Evolutionary conservation across 2,888 invertebrate species (phyloP), one percentile per base, ranked within the genome.

Genomic region (Amblyteles armatorius): DNA sequence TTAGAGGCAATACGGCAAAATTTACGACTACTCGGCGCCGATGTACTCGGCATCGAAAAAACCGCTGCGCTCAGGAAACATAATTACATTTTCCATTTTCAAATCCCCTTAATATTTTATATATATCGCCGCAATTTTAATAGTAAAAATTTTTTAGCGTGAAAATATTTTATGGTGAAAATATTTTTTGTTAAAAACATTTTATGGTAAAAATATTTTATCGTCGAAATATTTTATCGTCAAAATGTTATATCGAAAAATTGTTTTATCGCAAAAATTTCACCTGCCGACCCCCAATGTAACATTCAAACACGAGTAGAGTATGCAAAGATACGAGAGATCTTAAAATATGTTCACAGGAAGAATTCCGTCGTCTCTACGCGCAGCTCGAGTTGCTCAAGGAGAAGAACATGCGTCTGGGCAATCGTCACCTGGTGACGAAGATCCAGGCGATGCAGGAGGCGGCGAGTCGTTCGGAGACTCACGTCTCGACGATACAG

Each of bases 361-460:
- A 98, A 93, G 98, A 98, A 94, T 97, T 98, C 92, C 95, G 96
- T 88, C 96, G 97, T 87, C 95, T 98, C 52, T 97, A 97, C 94
- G 96, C 96, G 57, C 97, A 98, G 92, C 94, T 98, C 60, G 97
- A 97, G 88, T 94, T 96, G 83, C 94, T 98, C n/a, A 96, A 97
- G 88, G 98, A 98, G 90, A 96, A 97, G 84, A 96, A 96, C 91
- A 95, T 96, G 94, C 96, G 97, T 85, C 95, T 97, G 22, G 96
- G 97, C 0, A 97, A 97, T 90, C 95, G 96, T 22, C 96, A 96
- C 81, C 94, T 98, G 85, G 96, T 96, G 16, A 96, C 96, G 79
- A 97, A 97, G 90, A 96, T 98, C 87, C 95, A 95, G 0, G 97
- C 97, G 6, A 98, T 98, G 97, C 97, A 97, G 90, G 97, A 97